These are phyloP conservation scores for Sebastes iracundus DNA, from an alignment of 2,797 vertebrate genomes.

Conservation along the genomic window DNA sequence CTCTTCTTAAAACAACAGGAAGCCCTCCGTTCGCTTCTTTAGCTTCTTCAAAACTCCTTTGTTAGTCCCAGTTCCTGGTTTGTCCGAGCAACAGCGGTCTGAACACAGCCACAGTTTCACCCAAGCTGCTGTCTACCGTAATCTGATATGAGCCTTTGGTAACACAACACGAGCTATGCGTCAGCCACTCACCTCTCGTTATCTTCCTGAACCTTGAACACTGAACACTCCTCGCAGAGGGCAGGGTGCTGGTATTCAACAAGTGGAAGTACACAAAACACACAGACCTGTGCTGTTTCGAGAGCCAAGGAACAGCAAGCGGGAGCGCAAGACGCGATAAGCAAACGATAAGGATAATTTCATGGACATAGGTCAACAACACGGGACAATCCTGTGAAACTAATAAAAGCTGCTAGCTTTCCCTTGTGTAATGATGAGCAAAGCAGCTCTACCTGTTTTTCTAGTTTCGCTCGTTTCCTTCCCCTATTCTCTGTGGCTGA, in stretches of 20 bases:
- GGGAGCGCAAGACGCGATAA: conserved; percentile 43
- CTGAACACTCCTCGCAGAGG: conserved; percentile 56
- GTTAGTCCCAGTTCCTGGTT: conserved; percentile 59
- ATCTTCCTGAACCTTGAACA: conserved; percentile 82
- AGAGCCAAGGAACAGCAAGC: conserved; percentile 36
- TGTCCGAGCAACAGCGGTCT: conserved; percentile 30
- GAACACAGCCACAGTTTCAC: conserved; percentile 58
- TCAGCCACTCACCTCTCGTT: conserved; percentile 83
- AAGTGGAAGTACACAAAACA: conserved; percentile 60
- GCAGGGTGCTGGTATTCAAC: conserved; percentile 73
- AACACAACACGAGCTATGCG: conserved; percentile 82
- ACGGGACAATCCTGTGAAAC: background rate
- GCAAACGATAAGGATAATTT: conserved; percentile 42
- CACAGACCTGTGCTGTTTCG: conserved; percentile 8
- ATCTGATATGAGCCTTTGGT: conserved; percentile 83
- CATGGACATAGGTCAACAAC: conserved; percentile 24
- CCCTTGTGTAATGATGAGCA: conserved; percentile 37
- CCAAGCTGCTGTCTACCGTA: conserved; percentile 76
- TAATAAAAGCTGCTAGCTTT: conserved; percentile 30
- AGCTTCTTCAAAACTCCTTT: conserved; percentile 43
- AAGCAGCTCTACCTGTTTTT: conserved; percentile 49
- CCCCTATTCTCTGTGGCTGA: conserved; percentile 10
- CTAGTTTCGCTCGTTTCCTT: conserved; percentile 55
- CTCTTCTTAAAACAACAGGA: conserved; percentile 53
- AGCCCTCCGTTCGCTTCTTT: conserved; percentile 27